A percentile compares a stretch with the other conserved stretches of the same genome.
These are phyloP conservation scores for Ophion ventricosus DNA, from an alignment of 2,888 invertebrate genomes.

Conservation along the genomic window DNA sequence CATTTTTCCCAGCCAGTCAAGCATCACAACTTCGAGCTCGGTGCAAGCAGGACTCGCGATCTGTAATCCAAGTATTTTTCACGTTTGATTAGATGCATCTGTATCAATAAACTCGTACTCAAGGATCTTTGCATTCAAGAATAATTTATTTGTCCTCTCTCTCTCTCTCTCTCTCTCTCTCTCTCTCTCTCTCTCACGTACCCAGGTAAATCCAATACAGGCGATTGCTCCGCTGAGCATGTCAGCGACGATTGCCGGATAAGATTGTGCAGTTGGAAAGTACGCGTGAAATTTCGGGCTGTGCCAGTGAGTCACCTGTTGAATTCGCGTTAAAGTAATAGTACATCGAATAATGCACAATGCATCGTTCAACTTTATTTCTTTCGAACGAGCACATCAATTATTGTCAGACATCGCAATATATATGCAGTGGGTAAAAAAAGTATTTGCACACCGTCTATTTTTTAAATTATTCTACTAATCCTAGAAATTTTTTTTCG, in stretches of 20 bases:
- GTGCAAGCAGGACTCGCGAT: slow-evolving; percentile 98
- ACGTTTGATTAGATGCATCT: slow-evolving; percentile 11
- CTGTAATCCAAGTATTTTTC: slow-evolving; percentile 83
- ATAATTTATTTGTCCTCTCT: background rate
- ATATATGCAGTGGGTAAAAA: too few relatives aligned
- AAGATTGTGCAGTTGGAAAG: slow-evolving; percentile 96
- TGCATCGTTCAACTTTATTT: too few relatives aligned
- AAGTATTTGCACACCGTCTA: too few relatives aligned
- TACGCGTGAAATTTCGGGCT: slow-evolving; percentile 98
- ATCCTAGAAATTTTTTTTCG: too few relatives aligned
- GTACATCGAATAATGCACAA: background rate
- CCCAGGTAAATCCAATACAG: slow-evolving; percentile 98
- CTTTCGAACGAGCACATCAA: background rate
- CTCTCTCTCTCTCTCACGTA: slow-evolving; percentile 79
- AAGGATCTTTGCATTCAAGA: slow-evolving; percentile 21
- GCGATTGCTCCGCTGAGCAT: slow-evolving; percentile 97
- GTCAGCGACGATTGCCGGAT: slow-evolving; percentile 96
- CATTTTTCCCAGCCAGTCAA: slow-evolving; percentile 98
- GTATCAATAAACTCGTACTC: slow-evolving; percentile 28
- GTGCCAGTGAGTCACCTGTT: slow-evolving; percentile 95
- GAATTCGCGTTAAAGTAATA: background rate
- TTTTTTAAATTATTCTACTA: too few relatives aligned
- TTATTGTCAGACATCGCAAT: background rate
- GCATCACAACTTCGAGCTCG: slow-evolving; percentile 96
- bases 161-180: slow-evolving; percentile 73